Evolutionary conservation across 53 echinoderm and acorn worm genomes (phyloP).

Genomic region (Henricia sp.): DNA sequence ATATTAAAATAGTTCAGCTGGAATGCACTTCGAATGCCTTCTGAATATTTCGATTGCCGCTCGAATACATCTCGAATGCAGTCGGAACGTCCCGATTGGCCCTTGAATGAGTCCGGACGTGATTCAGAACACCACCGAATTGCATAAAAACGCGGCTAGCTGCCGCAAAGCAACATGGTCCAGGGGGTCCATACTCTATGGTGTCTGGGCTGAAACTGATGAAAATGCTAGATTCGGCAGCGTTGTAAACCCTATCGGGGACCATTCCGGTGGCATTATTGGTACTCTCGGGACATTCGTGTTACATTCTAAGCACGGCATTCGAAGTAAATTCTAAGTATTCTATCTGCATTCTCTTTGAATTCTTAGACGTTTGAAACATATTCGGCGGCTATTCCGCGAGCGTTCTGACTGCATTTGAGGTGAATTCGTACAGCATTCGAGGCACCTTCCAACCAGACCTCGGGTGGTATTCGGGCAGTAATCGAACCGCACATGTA

Average conservation of each 20-base stretch:
- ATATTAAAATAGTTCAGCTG: too few species aligned
- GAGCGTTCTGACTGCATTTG: conserved; percentile 42
- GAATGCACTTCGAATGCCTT: too few species aligned
- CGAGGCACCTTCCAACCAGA: conserved; percentile 15
- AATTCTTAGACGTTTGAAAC: conserved; percentile 39
- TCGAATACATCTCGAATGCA: too few species aligned
- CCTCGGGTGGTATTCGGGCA: conserved; percentile 8
- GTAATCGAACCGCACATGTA: conserved; percentile 24
- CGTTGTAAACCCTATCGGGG: conserved; percentile 42
- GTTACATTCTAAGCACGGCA: conserved; percentile 49
- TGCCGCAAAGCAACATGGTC: conserved; percentile 39
- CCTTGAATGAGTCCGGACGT: too few species aligned
- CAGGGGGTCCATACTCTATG: conserved; percentile 47
- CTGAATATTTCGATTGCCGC: too few species aligned
- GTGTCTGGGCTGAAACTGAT: conserved; percentile 39
- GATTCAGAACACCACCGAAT: too few species aligned
- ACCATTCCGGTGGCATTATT: conserved; percentile 42
- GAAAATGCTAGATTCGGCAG: conserved; percentile 38
- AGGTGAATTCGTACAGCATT: conserved; percentile 8
- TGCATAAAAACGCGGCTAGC: too few species aligned
- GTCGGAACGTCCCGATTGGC: too few species aligned
- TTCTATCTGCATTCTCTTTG: conserved; percentile 41
- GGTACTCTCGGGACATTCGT: conserved; percentile 53
- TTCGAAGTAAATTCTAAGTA: conserved; percentile 50
- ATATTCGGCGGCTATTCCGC: conserved; percentile 31